phyloP scores from a whole-genome alignment of 2,888 invertebrate genomes.

The Ormyrus labotus region DNA sequence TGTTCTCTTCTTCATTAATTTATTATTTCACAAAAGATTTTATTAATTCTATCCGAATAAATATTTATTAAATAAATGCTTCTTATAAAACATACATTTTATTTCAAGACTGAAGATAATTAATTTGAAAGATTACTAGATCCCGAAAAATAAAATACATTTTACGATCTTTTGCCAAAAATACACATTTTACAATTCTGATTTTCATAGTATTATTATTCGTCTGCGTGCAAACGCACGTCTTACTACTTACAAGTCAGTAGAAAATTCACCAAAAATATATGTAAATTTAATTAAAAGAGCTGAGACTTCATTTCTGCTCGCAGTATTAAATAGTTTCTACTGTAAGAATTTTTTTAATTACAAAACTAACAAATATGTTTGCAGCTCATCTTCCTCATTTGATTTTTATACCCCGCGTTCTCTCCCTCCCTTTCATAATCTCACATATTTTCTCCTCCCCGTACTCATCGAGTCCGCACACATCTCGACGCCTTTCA shows the following conservation, averaged over 20 bases:
- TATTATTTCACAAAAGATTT: neutral
- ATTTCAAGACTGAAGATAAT: too few species aligned
- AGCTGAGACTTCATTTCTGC: neutral
- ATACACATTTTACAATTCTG: too few species aligned
- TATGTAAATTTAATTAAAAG: slow-evolving; percentile 32
- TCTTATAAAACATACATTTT: too few species aligned
- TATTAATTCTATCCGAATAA: too few species aligned
- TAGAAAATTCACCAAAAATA: slow-evolving; percentile 5
- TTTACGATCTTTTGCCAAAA: too few species aligned
- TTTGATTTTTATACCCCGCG: slow-evolving; percentile 12
- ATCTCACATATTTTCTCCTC: slow-evolving; percentile 5
- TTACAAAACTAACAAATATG: slow-evolving; percentile 23
- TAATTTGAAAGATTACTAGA: too few species aligned
- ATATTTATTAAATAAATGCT: too few species aligned
- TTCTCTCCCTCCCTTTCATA: slow-evolving; percentile 9
- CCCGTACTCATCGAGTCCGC: neutral
- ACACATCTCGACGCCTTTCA: slow-evolving; percentile 18
- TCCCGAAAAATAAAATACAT: too few species aligned
- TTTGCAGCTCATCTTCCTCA: slow-evolving; percentile 8
- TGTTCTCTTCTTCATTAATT: neutral
- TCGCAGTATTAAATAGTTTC: slow-evolving; percentile 5
- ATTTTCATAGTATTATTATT: too few species aligned
- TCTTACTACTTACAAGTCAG: neutral
- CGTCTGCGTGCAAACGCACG: too few species aligned
- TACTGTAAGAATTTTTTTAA: slow-evolving; percentile 24